phyloP scores from a whole-genome alignment of 2,797 vertebrate genomes.

The Melanotaenia pygmaea region DNA sequence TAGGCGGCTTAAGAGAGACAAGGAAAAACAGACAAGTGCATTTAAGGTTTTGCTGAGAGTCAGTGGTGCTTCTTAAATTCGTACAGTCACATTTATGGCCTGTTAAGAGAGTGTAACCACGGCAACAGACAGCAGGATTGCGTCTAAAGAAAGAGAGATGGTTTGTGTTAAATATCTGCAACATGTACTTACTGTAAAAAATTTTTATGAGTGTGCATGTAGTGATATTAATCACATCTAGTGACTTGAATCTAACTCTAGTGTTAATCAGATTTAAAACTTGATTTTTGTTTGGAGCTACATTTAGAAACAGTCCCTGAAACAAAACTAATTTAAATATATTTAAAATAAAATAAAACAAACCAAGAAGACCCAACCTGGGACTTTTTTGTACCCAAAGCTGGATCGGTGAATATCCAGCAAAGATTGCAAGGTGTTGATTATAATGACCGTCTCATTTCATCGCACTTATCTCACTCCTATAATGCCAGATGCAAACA shows the following conservation, averaged over 20 bases:
- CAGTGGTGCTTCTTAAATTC: conserved; percentile 62
- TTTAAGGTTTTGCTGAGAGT: conserved; percentile 59
- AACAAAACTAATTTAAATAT: not conserved
- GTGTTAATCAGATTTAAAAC: too few relatives aligned
- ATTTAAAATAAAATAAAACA: not conserved
- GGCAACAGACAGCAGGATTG: conserved; percentile 73
- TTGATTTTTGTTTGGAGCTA: too few relatives aligned
- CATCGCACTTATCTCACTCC: not conserved
- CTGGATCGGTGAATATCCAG: too few relatives aligned
- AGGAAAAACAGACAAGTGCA: conserved; percentile 16
- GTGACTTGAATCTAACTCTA: not conserved
- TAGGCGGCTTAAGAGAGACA: conserved; percentile 2
- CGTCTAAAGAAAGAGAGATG: conserved; percentile 58
- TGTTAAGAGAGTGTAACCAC: conserved; percentile 78
- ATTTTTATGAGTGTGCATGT: conserved; percentile 8
- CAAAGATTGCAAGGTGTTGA: not conserved
- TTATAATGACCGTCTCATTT: not conserved
- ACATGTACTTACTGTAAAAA: conserved; percentile 8
- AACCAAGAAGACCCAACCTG: too few relatives aligned
- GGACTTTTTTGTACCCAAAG: too few relatives aligned
- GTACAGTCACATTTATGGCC: conserved; percentile 71
- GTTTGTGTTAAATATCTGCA: conserved; percentile 56
- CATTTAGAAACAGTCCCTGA: too few relatives aligned
- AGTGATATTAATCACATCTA: not conserved
- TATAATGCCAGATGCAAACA: not conserved